Evolutionary conservation across 2,113 vertebrate genomes (phyloP).

Genomic region (Sakesphorus luctuosus): DNA sequence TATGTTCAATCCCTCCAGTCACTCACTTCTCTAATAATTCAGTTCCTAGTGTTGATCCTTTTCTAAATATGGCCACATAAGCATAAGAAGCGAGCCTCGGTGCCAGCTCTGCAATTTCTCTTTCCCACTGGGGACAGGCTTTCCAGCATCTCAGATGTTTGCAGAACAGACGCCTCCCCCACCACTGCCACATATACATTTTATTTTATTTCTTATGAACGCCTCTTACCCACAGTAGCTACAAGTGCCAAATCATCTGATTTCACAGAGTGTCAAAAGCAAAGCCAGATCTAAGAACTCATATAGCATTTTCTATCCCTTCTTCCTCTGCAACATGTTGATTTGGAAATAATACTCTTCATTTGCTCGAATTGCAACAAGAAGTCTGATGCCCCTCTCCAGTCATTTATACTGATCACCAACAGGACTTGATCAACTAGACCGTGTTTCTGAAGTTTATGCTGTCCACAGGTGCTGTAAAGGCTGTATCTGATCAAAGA

Average conservation of each 20-base stretch:
- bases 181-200: conserved; percentile 41
- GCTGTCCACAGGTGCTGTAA: neutral
- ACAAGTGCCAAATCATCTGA: conserved; percentile 49
- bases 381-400: neutral
- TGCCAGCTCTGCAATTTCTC: conserved; percentile 42
- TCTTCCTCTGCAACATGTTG: neutral
- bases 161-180: conserved; percentile 47
- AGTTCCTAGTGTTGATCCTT: conserved; percentile 14
- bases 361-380: neutral
- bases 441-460: neutral
- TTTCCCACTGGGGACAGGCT: conserved; percentile 40
- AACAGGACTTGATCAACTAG: neutral
- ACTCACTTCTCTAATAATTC: conserved; percentile 18
- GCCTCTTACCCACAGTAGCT: conserved; percentile 45
- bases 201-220: conserved; percentile 56
- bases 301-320: neutral
- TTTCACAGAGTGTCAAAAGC: conserved; percentile 39
- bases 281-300: conserved; percentile 45
- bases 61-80: conserved; percentile 35
- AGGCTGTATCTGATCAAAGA: neutral
- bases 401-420: neutral
- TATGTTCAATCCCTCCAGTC: neutral
- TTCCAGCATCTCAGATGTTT: conserved; percentile 60
- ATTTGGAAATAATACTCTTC: neutral
- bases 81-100: neutral